A percentile compares a stretch with the other conserved stretches of the same genome.
Conservation (phyloP, 2,888 invertebrate genomes). For the Euproctis similis region DNA sequence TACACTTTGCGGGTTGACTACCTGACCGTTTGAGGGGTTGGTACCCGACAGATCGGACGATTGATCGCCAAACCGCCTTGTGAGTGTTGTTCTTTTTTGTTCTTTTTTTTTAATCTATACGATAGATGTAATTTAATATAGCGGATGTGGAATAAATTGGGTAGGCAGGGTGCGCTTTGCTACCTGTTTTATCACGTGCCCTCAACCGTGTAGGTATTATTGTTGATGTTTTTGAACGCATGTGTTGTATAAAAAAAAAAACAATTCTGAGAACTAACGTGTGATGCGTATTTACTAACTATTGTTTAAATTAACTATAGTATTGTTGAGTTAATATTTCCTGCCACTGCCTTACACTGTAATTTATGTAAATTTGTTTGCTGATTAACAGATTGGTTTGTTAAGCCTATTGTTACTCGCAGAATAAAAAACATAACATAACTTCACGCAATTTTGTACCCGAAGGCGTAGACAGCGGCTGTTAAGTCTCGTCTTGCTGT, state of each 20-base stretch:
- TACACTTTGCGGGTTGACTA: slow-evolving; percentile 69
- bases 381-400: too few relatives aligned
- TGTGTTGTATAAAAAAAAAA: slow-evolving; percentile 40
- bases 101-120: too few relatives aligned
- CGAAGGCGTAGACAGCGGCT: too few relatives aligned
- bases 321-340: slow-evolving; percentile 46
- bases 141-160: slow-evolving; percentile 74
- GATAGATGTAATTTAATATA: slow-evolving; percentile 65
- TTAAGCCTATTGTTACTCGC: too few relatives aligned
- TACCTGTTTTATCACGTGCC: slow-evolving; percentile 65
- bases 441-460: too few relatives aligned
- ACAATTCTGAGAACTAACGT: slow-evolving; percentile 61
- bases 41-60: slow-evolving; percentile 43
- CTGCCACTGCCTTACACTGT: slow-evolving; percentile 62
- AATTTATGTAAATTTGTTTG: slow-evolving; percentile 25
- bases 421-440: too few relatives aligned
- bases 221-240: slow-evolving; percentile 51
- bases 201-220: too few relatives aligned
- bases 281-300: slow-evolving; percentile 46
- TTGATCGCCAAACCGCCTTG: slow-evolving; percentile 63
- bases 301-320: slow-evolving; percentile 55
- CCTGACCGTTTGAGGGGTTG: slow-evolving; percentile 62
- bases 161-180: slow-evolving; percentile 70
- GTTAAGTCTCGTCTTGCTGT: too few relatives aligned
- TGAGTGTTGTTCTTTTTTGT: slow-evolving; percentile 63